Conservation (phyloP, 2,113 vertebrate genomes). For the Myotis yumanensis region DNA sequence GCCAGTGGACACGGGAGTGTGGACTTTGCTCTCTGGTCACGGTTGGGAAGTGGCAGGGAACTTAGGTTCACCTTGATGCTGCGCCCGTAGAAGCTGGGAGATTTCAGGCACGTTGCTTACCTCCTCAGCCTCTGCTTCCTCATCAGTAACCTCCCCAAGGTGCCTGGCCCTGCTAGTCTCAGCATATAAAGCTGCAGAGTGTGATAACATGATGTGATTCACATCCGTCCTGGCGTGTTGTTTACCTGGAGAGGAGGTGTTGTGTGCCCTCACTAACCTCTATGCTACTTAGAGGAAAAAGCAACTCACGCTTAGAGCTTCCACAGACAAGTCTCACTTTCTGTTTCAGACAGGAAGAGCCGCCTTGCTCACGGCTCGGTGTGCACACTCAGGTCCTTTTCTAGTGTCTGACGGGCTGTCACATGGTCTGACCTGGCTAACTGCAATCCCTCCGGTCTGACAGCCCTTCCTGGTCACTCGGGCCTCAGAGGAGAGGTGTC, state of each 20-base stretch:
- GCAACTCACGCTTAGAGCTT: background rate
- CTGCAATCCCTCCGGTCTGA: too few relatives aligned
- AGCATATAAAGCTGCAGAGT: fast-evolving
- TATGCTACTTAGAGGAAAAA: background rate
- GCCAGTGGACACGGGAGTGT: background rate
- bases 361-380: background rate
- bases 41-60: too few relatives aligned
- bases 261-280: background rate
- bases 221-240: fast-evolving
- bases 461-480: too few relatives aligned
- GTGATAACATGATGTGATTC: background rate
- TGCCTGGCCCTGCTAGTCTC: background rate
- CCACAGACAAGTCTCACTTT: background rate
- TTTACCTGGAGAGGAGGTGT: background rate
- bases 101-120: background rate
- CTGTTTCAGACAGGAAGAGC: constrained; percentile 54
- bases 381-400: background rate
- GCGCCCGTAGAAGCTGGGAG: background rate
- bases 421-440: background rate
- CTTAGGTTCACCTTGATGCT: background rate
- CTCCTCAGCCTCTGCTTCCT: background rate
- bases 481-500: too few relatives aligned
- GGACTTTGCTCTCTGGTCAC: background rate
- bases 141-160: fast-evolving
- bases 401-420: background rate